Percentiles rank a stretch among this genome's conserved stretches.
phyloP scores from a whole-genome alignment of 2,888 invertebrate genomes.

The Calliopum simillimum region DNA sequence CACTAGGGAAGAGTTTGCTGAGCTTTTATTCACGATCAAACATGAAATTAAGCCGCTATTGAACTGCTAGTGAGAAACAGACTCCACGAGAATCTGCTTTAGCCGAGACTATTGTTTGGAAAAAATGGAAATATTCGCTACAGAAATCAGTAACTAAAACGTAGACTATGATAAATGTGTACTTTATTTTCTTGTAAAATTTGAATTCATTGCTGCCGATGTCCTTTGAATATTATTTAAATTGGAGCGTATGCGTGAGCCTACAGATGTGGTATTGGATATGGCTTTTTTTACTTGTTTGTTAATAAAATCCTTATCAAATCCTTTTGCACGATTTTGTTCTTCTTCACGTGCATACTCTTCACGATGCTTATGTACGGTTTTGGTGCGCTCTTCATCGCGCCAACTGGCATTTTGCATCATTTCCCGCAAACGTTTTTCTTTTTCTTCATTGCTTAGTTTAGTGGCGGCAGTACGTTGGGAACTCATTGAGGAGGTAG shows the following conservation, averaged over 20 bases:
- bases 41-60: no score
- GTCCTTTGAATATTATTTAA: constrained; percentile 90
- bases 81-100: no score
- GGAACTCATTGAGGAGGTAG: background rate
- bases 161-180: background rate
- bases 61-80: no score
- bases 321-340: constrained; percentile 66
- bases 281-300: constrained; percentile 66
- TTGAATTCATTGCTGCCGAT: constrained; percentile 81
- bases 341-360: constrained; percentile 70
- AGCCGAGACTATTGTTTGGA: no score
- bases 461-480: constrained; percentile 8
- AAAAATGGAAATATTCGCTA: constrained; percentile 36
- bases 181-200: constrained; percentile 79
- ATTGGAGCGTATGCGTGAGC: constrained; percentile 87
- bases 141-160: constrained; percentile 30
- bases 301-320: constrained; percentile 70
- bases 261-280: constrained; percentile 78
- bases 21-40: no score
- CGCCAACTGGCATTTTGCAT: constrained; percentile 81
- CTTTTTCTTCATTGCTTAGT: constrained; percentile 75
- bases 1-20: no score
- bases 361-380: constrained; percentile 74
- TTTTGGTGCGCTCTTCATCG: constrained; percentile 74
- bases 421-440: constrained; percentile 82